Evolutionary conservation across 1,140 invertebrate genomes (phyloP).

Genomic region (Orius insidiosus): DNA sequence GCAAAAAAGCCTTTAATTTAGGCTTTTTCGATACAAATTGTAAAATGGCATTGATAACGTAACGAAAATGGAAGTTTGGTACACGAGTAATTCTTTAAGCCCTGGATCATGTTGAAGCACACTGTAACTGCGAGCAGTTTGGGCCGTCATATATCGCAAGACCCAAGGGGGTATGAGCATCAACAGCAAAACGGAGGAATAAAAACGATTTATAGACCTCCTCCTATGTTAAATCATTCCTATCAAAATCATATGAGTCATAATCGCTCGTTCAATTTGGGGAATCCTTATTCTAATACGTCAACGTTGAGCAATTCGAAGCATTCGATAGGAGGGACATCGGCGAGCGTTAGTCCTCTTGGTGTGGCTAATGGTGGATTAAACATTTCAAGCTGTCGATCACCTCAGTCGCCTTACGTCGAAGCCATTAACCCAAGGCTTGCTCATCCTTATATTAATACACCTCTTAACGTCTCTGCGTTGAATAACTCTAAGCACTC

Average conservation of each 20-base stretch:
- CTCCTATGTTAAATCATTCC: not conserved
- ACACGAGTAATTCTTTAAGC: constrained; percentile 14
- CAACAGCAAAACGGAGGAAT: not conserved
- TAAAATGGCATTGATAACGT: too few species aligned
- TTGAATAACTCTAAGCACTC: constrained; percentile 51
- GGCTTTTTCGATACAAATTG: too few species aligned
- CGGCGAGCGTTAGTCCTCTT: constrained; percentile 32
- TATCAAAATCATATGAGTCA: too few species aligned
- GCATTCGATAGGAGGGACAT: constrained; percentile 49
- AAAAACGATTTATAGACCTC: constrained; percentile 1
- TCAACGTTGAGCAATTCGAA: constrained; percentile 48
- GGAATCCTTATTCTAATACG: constrained; percentile 30
- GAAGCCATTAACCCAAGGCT: not conserved
- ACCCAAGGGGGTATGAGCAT: constrained; percentile 2
- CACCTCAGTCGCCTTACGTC: not conserved
- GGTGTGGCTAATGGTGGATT: constrained; percentile 13
- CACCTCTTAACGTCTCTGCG: constrained; percentile 45
- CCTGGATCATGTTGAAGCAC: constrained; percentile 17
- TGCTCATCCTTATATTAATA: constrained; percentile 29
- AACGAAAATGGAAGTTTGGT: constrained; percentile 8
- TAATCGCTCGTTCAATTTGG: constrained; percentile 6
- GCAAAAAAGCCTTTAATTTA: too few species aligned
- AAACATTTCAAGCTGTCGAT: constrained; percentile 17
- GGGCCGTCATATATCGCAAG: constrained; percentile 6
- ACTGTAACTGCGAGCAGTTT: constrained; percentile 5